Evolutionary conservation across 2,888 invertebrate species (phyloP).

Genomic region (Nasonovia ribisnigri): DNA sequence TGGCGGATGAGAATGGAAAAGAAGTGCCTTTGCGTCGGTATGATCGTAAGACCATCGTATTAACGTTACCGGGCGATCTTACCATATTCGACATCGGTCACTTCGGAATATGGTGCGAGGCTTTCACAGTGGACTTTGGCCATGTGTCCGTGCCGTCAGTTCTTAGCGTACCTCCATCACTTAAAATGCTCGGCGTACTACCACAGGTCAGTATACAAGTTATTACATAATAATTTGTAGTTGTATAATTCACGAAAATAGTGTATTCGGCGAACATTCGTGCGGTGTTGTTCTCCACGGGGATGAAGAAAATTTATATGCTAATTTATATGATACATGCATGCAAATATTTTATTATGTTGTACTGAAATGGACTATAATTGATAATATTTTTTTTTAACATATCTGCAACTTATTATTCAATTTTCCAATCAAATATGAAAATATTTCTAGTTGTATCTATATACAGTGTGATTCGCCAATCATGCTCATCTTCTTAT

Average conservation of each 20-base stretch:
- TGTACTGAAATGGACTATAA: background rate
- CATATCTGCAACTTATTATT: background rate
- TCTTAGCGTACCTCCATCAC: constrained; percentile 88
- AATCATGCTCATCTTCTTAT: too few relatives aligned
- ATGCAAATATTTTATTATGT: background rate
- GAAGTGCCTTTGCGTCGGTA: constrained; percentile 83
- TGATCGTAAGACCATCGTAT: constrained; percentile 87
- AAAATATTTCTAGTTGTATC: background rate
- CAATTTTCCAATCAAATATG: background rate
- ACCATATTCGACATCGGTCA: constrained; percentile 94
- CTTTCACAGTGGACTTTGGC: constrained; percentile 93
- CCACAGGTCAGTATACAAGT: constrained; percentile 83
- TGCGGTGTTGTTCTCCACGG: background rate
- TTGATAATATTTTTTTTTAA: background rate
- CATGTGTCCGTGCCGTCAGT: constrained; percentile 82
- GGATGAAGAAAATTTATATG: background rate
- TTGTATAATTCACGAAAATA: background rate
- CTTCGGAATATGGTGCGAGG: constrained; percentile 94
- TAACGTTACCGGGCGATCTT: constrained; percentile 88
- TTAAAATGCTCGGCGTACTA: constrained; percentile 93
- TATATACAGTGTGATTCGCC: too few relatives aligned
- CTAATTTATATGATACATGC: background rate
- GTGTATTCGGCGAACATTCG: background rate
- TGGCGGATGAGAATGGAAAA: constrained; percentile 93
- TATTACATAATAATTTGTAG: background rate